A percentile compares a stretch with the other conserved stretches of the same genome.
These are phyloP conservation scores for Hyposoter dolosus DNA, from an alignment of 2,888 invertebrate species.

Conservation along the genomic window DNA sequence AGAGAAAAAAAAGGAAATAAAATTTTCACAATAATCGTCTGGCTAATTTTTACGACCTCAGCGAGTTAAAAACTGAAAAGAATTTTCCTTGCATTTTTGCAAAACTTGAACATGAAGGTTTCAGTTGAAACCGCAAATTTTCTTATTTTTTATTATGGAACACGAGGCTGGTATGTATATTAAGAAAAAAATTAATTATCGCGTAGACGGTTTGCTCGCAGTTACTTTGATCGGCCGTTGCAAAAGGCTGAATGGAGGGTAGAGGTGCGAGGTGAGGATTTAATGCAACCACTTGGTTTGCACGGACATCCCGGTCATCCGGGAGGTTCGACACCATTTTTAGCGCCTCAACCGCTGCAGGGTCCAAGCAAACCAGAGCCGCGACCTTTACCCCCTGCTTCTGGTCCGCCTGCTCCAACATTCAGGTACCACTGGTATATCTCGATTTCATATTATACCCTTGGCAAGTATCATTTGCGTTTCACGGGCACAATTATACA, in stretches of 20 bases:
- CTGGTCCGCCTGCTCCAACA: slow-evolving; percentile 89
- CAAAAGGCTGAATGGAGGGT: slow-evolving; percentile 85
- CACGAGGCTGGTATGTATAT: slow-evolving; percentile 20
- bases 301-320: slow-evolving; percentile 83
- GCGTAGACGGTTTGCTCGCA: slow-evolving; percentile 78
- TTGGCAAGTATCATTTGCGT: slow-evolving; percentile 67
- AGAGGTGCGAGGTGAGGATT: slow-evolving; percentile 84
- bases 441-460: slow-evolving; percentile 75
- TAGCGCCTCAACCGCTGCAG: slow-evolving; percentile 84
- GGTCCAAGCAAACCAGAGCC: slow-evolving; percentile 86
- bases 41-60: not conserved
- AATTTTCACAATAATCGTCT: no score
- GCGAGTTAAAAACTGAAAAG: not conserved
- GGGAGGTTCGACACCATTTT: slow-evolving; percentile 84
- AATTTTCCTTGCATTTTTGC: not conserved
- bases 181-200: slow-evolving; percentile 69
- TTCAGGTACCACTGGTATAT: slow-evolving; percentile 91
- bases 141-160: not conserved
- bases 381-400: slow-evolving; percentile 85
- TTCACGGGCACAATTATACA: slow-evolving; percentile 67
- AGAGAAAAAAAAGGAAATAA: not conserved
- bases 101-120: not conserved
- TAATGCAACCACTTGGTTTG: slow-evolving; percentile 81
- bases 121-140: not conserved
- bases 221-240: slow-evolving; percentile 84